Conservation (phyloP, 1,140 invertebrate species). For the Anagrus nilaparvatae region DNA sequence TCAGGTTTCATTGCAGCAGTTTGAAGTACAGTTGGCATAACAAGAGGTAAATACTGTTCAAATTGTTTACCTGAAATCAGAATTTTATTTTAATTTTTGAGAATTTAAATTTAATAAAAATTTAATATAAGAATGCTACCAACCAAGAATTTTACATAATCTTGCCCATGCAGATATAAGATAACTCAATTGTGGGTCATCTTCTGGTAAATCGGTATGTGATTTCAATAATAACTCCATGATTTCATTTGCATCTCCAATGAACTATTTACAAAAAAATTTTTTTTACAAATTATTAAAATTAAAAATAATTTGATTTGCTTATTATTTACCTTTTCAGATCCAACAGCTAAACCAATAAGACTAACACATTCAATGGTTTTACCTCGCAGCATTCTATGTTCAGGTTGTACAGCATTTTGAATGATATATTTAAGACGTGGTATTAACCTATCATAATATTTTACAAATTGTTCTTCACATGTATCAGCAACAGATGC, state of each 20-base stretch:
- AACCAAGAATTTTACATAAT: constrained; percentile 95
- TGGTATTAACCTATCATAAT: constrained; percentile 84
- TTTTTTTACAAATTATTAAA: constrained; percentile 4
- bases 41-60: constrained; percentile 91
- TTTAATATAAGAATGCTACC: constrained; percentile 20
- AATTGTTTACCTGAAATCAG: constrained; percentile 66
- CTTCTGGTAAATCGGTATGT: constrained; percentile 78
- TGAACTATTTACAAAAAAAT: constrained; percentile 51
- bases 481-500: constrained; percentile 98
- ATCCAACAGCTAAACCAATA: constrained; percentile 94
- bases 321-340: constrained; percentile 60
- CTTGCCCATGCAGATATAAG: constrained; percentile 98
- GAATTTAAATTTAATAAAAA: constrained; percentile 1
- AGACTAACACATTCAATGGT: constrained; percentile 98
- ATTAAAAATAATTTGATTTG: not conserved
- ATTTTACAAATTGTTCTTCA: constrained; percentile 86
- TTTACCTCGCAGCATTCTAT: constrained; percentile 85
- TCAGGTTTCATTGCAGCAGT: constrained; percentile 95
- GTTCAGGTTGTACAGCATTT: constrained; percentile 79
- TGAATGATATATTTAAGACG: constrained; percentile 96
- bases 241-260: constrained; percentile 86
- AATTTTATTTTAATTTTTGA: constrained; percentile 4
- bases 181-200: constrained; percentile 96
- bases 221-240: constrained; percentile 93
- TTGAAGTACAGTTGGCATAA: constrained; percentile 94